A percentile compares a stretch with the other conserved stretches of the same genome.
These are phyloP conservation scores for Furnarius figulus DNA, from an alignment of 2,113 vertebrate species.

Conservation along the genomic window DNA sequence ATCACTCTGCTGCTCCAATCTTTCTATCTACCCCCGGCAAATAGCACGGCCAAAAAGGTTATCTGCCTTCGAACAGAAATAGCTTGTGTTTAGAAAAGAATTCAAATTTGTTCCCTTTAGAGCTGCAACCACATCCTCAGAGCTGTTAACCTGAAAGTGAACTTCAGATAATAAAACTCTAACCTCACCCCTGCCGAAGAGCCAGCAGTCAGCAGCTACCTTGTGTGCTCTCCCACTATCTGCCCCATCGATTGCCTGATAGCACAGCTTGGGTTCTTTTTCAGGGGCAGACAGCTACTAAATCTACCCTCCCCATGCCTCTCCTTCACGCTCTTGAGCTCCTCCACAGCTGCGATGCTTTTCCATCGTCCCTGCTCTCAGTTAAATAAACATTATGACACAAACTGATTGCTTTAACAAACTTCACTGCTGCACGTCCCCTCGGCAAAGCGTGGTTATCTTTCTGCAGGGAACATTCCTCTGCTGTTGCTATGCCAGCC, in stretches of 20 bases:
- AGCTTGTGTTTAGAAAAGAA: constrained; percentile 68
- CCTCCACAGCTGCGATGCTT: constrained; percentile 65
- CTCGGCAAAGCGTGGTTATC: constrained; percentile 34
- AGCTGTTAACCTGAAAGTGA: constrained; percentile 74
- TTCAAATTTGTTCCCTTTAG: constrained; percentile 67
- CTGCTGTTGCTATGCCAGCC: constrained; percentile 46
- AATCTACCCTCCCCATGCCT: constrained; percentile 48
- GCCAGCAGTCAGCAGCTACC: constrained; percentile 45
- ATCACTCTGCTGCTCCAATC: constrained; percentile 19
- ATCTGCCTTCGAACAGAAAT: constrained; percentile 67
- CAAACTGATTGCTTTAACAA: constrained; percentile 65
- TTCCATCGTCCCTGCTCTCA: constrained; percentile 56
- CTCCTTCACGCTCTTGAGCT: constrained; percentile 43
- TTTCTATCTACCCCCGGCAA: constrained; percentile 25
- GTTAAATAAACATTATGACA: constrained; percentile 74
- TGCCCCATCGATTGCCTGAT: constrained; percentile 2
- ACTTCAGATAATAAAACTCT: constrained; percentile 56
- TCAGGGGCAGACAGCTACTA: constrained; percentile 57
- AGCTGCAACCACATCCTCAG: constrained; percentile 62
- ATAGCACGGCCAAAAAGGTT: constrained; percentile 33
- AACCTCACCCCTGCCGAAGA: constrained; percentile 32
- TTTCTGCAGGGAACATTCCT: constrained; percentile 62
- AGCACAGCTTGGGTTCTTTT: constrained; percentile 59
- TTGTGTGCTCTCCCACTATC: constrained; percentile 28
- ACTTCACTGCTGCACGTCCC: constrained; percentile 45